Evolutionary conservation across 2,113 vertebrate species (phyloP).

Genomic region (Platysteira castanea): DNA sequence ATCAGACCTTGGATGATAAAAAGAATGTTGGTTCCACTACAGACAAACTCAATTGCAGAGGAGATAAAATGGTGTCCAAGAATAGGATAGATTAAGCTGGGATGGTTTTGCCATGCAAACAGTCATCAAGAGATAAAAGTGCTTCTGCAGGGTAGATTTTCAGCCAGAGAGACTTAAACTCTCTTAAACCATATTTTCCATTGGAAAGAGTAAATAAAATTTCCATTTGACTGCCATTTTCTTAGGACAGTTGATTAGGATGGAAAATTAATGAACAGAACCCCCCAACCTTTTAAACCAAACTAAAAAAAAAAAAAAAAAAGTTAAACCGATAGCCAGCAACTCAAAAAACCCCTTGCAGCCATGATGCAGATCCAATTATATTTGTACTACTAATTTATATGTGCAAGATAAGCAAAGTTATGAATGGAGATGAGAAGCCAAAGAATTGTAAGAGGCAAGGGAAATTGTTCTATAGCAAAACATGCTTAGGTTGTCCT

Average conservation of each 20-base stretch:
- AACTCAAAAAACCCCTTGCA: not conserved
- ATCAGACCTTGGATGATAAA: slow-evolving; percentile 54
- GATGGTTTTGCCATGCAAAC: not conserved
- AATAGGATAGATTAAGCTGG: not conserved
- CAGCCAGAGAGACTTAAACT: not conserved
- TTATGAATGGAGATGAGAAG: slow-evolving; percentile 28
- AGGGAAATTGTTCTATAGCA: slow-evolving; percentile 1
- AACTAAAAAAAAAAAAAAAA: not conserved
- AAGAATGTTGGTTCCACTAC: slow-evolving; percentile 34
- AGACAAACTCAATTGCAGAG: not conserved
- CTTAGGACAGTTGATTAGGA: not conserved
- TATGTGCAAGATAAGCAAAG: slow-evolving; percentile 37
- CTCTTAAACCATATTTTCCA: not conserved
- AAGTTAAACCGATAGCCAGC: slow-evolving; percentile 1
- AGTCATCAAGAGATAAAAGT: slow-evolving; percentile 7
- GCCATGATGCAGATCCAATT: slow-evolving; percentile 21
- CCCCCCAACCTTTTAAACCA: not conserved
- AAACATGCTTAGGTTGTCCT: slow-evolving; percentile 43
- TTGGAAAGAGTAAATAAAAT: not conserved
- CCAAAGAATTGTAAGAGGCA: not conserved
- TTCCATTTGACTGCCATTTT: not conserved
- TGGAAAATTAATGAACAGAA: not conserved
- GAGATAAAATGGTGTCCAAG: slow-evolving; percentile 44
- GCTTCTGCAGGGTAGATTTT: not conserved
- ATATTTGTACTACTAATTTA: not conserved